These are phyloP conservation scores for Myripristis jacobus DNA, from an alignment of 2,797 vertebrate genomes.

Conservation along the genomic window DNA sequence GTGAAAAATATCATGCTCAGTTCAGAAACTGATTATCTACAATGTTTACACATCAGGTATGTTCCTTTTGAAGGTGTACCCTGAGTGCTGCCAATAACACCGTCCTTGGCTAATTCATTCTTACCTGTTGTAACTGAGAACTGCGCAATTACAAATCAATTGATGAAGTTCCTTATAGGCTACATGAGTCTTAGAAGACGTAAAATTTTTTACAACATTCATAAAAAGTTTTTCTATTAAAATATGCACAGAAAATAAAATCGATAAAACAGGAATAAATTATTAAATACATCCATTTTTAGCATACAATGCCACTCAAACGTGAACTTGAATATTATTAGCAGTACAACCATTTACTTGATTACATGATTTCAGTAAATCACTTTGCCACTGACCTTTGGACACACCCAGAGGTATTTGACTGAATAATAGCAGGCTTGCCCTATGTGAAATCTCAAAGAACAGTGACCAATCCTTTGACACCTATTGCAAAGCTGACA, in stretches of 20 bases:
- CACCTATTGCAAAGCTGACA: constrained; percentile 49
- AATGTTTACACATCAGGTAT: constrained; percentile 68
- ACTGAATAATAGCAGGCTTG: constrained; percentile 63
- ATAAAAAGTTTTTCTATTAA: constrained; percentile 65
- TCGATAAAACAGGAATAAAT: constrained; percentile 69
- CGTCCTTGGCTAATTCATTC: constrained; percentile 41
- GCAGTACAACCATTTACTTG: constrained; percentile 63
- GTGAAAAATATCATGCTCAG: constrained; percentile 51
- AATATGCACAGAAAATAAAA: constrained; percentile 69
- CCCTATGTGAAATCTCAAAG: constrained; percentile 49
- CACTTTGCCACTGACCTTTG: constrained; percentile 61
- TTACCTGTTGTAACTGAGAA: constrained; percentile 49
- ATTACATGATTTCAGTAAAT: constrained; percentile 62
- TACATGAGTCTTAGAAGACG: constrained; percentile 66
- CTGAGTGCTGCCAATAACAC: constrained; percentile 60
- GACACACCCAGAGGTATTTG: constrained; percentile 73
- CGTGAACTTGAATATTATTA: constrained; percentile 62
- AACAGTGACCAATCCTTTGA: constrained; percentile 51
- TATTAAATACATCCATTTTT: constrained; percentile 75
- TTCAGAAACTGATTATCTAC: constrained; percentile 55
- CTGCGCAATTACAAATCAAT: constrained; percentile 49
- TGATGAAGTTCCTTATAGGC: constrained; percentile 58
- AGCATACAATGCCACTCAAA: constrained; percentile 69
- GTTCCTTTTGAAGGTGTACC: constrained; percentile 67
- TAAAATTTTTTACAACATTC: constrained; percentile 61